Evolutionary conservation across 2,113 vertebrate genomes (phyloP).

Genomic region (Natator depressus): DNA sequence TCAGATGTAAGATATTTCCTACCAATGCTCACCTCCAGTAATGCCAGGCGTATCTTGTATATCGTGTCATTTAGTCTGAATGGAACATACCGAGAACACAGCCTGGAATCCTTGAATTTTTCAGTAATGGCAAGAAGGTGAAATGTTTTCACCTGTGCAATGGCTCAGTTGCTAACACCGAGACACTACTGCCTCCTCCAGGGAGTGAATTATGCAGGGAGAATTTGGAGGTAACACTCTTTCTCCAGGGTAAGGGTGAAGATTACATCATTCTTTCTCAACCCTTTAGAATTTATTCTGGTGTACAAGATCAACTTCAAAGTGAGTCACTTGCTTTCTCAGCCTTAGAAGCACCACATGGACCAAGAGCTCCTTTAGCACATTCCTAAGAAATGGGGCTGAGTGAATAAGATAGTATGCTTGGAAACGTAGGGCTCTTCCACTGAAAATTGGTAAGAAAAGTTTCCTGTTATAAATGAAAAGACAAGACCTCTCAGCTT

Average conservation of each 20-base stretch:
- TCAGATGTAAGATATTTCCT: neutral
- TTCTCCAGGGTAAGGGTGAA: neutral
- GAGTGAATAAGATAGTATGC: neutral
- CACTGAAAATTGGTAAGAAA: neutral
- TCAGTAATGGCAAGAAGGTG: neutral
- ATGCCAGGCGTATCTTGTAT: neutral
- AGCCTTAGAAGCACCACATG: neutral
- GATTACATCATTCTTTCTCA: neutral
- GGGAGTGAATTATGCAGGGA: neutral
- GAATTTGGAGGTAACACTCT: neutral
- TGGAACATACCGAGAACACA: neutral
- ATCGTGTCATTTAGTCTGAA: neutral
- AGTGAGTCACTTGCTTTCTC: neutral
- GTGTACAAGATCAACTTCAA: neutral
- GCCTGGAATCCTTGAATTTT: neutral
- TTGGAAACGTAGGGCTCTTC: neutral
- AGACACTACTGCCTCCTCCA: neutral
- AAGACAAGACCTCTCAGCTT: neutral
- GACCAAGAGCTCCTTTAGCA: neutral
- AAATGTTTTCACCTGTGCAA: neutral
- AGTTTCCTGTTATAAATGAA: neutral
- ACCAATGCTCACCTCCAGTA: neutral
- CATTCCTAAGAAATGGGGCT: neutral
- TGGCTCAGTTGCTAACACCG: rapidly evolving
- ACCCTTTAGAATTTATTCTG: neutral